Percentiles rank a stretch among this genome's conserved stretches.
These are phyloP conservation scores for Phyllotreta cruciferae DNA, from an alignment of 2,888 invertebrate species.

Conservation along the genomic window DNA sequence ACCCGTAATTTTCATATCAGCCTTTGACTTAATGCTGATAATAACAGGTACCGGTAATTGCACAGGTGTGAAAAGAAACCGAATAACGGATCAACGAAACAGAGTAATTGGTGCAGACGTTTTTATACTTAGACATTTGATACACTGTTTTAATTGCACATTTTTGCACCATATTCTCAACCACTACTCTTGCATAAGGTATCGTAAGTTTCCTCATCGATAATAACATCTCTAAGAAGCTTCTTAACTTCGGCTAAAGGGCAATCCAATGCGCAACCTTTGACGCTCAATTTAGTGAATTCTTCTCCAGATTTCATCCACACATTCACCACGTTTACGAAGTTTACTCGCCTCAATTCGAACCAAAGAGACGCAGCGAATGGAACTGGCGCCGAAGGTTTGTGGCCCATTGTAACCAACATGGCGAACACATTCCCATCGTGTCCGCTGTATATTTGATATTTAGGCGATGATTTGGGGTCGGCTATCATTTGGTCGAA, in stretches of 20 bases:
- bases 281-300: neutral
- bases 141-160: neutral
- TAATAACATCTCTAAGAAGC: neutral
- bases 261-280: conserved; percentile 5
- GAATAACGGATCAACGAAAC: conserved; percentile 1
- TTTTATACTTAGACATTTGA: neutral
- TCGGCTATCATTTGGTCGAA: conserved; percentile 25
- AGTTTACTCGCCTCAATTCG: conserved; percentile 62
- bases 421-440: conserved; percentile 30
- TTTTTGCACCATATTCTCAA: no score
- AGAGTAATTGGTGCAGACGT: neutral
- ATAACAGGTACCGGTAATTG: conserved; percentile 28
- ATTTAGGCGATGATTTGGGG: conserved; percentile 17
- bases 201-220: neutral
- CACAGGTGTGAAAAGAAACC: conserved; percentile 29
- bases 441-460: conserved; percentile 32
- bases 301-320: conserved; percentile 1
- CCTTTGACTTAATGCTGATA: conserved; percentile 29
- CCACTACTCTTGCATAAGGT: no score
- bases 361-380: conserved; percentile 69
- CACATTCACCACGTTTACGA: neutral
- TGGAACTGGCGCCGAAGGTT: conserved; percentile 6
- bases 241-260: neutral
- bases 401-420: conserved; percentile 27
- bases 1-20: conserved; percentile 29